Conservation (phyloP, 2,113 vertebrate species). For the Phalacrocorax aristotelis region DNA sequence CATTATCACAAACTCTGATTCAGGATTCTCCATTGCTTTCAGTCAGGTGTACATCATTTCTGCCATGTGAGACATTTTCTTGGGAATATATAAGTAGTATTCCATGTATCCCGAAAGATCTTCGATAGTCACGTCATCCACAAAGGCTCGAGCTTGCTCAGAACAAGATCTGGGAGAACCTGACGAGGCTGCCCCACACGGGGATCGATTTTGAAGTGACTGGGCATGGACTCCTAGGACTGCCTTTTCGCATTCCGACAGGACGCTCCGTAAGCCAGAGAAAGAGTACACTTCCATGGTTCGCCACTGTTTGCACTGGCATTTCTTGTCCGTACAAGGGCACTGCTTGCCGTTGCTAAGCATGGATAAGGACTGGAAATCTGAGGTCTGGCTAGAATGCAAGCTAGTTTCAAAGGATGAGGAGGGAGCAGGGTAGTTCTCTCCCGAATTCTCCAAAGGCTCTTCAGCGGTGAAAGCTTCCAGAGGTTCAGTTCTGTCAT, state of each 20-base stretch:
- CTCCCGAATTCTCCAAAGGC: slow-evolving; percentile 48
- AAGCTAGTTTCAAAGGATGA: slow-evolving; percentile 67
- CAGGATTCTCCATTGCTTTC: neutral
- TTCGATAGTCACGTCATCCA: slow-evolving; percentile 97
- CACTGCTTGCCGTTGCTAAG: slow-evolving; percentile 72
- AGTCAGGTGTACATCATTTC: slow-evolving; percentile 88
- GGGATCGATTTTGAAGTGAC: slow-evolving; percentile 46
- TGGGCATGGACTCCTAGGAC: slow-evolving; percentile 53
- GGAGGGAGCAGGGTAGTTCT: slow-evolving; percentile 25
- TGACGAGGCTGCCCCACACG: neutral
- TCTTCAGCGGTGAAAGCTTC: slow-evolving; percentile 61
- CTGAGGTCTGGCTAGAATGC: slow-evolving; percentile 72
- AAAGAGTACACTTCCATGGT: slow-evolving; percentile 80
- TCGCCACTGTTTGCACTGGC: slow-evolving; percentile 68
- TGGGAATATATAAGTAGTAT: slow-evolving; percentile 90
- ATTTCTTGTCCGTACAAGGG: slow-evolving; percentile 63
- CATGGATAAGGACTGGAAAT: slow-evolving; percentile 89
- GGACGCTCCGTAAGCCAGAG: slow-evolving; percentile 80
- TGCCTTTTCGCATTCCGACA: slow-evolving; percentile 77
- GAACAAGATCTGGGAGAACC: slow-evolving; percentile 80
- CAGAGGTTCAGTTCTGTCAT: slow-evolving; percentile 63
- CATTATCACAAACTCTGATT: neutral
- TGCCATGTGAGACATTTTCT: slow-evolving; percentile 89
- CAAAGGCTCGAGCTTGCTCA: slow-evolving; percentile 83
- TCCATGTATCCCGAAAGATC: slow-evolving; percentile 99